Evolutionary conservation across 1,140 invertebrate genomes (phyloP), one percentile per base, ranked within the genome.

Genomic region (Spodoptera frugiperda): DNA sequence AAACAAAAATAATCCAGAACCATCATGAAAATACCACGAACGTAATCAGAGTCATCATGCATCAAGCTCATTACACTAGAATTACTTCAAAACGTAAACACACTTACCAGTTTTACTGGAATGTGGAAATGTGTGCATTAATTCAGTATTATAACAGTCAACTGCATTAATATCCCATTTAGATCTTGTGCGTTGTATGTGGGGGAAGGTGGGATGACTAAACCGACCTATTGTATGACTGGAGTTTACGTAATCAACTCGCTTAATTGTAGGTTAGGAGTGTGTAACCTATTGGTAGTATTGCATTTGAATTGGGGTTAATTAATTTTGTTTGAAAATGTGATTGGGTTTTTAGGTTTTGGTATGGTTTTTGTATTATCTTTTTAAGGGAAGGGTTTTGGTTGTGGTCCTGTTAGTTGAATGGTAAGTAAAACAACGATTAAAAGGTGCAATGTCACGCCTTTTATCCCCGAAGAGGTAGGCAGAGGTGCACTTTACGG

Each of bases 141-240:
- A 59, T 59, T n/a, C 39, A 25, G 25, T 25, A 25, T 25, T 25
- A 25, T 25, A 25, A 25, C 25, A 25, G 25, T 72, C 17, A 59
- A 61, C 55, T 73, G 54, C 44, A 73, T 73, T 73, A 73, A 73
- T 73, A 73, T 73, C 55, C 21, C 71, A 59, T 59, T 59, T 59
- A 73, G 44, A 61, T 49, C 71, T 61, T 33, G 49, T 49, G 17
- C 53, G 54, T 54, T 33, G 48, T 46, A 25, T 59, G 71, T 55
- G 71, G 71, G 71, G 48, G 17, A 59, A 14, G 71, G 49, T 59
- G 57, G 55, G 51, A 73, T 61, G 55, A 61, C 53, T 49, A 51
- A 30, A 8, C 12, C 63, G 39, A 67, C 44, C 44, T 67, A 48
- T 9, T 53, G 51, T 53, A 53, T 15, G 51, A 17, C 15, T 17